phyloP scores from a whole-genome alignment of 2,797 vertebrate species.

The Margarornis squamiger region DNA sequence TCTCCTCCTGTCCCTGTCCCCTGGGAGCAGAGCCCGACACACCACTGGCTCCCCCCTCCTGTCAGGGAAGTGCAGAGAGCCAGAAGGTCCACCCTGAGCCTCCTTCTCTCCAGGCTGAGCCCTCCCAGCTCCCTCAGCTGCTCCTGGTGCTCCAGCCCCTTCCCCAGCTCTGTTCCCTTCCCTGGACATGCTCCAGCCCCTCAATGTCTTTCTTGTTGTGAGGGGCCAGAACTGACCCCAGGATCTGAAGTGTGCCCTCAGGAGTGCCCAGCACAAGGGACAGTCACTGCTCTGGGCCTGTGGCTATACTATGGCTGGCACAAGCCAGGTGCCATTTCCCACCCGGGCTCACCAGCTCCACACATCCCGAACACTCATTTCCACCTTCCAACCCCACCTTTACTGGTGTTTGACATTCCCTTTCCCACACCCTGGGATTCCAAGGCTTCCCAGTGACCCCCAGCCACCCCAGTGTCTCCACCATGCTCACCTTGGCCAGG shows the following conservation, averaged over 20 bases:
- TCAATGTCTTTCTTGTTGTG: neutral
- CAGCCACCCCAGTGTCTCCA: fast-evolving
- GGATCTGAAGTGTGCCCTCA: neutral
- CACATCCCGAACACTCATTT: fast-evolving
- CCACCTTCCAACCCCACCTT: neutral
- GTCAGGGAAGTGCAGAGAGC: neutral
- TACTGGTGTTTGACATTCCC: fast-evolving
- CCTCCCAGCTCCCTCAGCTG: fast-evolving
- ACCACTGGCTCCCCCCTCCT: fast-evolving
- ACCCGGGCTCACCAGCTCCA: neutral
- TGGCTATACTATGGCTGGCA: neutral
- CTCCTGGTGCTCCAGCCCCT: neutral
- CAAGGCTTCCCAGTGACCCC: neutral
- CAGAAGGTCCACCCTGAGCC: neutral
- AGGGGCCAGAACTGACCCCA: neutral
- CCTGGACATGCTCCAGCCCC: fast-evolving
- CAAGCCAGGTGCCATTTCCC: no score
- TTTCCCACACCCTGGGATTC: fast-evolving
- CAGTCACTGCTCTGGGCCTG: neutral
- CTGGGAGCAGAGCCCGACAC: fast-evolving
- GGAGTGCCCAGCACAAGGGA: neutral
- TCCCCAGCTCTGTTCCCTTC: neutral
- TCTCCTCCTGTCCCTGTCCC: neutral
- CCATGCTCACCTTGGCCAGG: conserved; percentile 84
- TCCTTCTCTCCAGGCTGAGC: neutral